Evolutionary conservation across 64 coral and sea anemone genomes (phyloP), one percentile per base, ranked within the genome.

Genomic region (Pocillopora damicornis): DNA sequence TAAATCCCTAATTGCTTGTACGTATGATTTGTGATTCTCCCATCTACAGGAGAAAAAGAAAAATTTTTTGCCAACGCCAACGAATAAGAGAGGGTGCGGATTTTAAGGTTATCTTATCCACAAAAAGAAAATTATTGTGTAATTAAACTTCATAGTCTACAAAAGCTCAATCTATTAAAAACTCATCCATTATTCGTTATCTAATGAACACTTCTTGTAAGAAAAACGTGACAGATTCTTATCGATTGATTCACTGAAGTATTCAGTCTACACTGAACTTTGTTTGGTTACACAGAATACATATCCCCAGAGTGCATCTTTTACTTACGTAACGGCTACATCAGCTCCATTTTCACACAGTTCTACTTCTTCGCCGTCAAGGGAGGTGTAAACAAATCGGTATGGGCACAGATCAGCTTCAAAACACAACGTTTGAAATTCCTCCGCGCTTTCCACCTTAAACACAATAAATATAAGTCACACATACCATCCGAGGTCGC

Each of bases 341-440:
- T 91, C 85, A 36, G 62, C 78, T 16, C 96, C 96, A 76, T 88
- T 83, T 1, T 73, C 86, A 45, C 93, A 91, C 58, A 99, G 88
- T 63, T 94, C 77, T 15, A 99, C 84, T 56, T 99, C 96, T 37
- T 95, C 87, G 65, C 96, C 96, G 79, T 92, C 86, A 17, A 99
- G 88, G 37, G 96, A 99, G 9, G 96, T 99, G 79, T 92, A 99
- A 23, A 99, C 93, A 88, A 99, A 99, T 37, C 89, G 88, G 37
- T 94, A 95, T 10, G 93, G 93, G 45, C 93, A 92, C 17, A 99
- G 69, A 83, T 99, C 96, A 36, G 96, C 96, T 86, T 99, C 96
- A 75, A 88, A 90, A 75, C 96, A 99, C 74, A 99, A 74, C 59
- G 90, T 99, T 25, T 87, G 89, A 25, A 99, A 99, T 35, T 99